These are phyloP conservation scores for Norana najaformis DNA, from an alignment of 2,888 invertebrate species.

Conservation along the genomic window DNA sequence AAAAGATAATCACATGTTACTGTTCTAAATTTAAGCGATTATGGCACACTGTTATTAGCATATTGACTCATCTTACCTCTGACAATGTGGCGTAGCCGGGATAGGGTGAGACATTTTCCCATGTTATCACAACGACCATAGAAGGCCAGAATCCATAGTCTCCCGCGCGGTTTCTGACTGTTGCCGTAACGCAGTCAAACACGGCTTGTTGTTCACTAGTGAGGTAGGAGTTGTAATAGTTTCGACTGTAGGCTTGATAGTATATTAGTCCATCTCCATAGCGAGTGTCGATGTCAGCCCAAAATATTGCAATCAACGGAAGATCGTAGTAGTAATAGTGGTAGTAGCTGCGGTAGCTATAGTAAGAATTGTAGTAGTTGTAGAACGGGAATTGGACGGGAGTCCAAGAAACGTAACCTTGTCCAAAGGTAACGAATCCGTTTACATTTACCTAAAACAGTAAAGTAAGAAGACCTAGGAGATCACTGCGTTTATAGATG, in stretches of 20 bases:
- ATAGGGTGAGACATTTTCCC: conserved; percentile 28
- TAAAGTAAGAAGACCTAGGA: background rate
- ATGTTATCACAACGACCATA: conserved; percentile 31
- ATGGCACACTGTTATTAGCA: background rate
- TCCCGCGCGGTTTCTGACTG: background rate
- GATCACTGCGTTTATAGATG: too few species aligned
- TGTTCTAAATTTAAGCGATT: background rate
- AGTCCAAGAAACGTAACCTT: background rate
- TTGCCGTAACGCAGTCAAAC: conserved; percentile 7
- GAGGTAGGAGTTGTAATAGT: background rate
- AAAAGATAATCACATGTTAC: background rate
- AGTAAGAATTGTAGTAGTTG: background rate
- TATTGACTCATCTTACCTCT: background rate
- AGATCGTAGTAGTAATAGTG: background rate
- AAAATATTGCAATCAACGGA: conserved; percentile 27
- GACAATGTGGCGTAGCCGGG: background rate
- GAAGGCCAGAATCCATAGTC: conserved; percentile 29
- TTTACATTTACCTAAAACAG: conserved; percentile 30
- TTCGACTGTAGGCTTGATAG: conserved; percentile 31
- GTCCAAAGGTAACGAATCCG: conserved; percentile 32
- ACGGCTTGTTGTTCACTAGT: background rate
- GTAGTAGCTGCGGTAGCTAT: background rate
- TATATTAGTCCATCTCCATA: conserved; percentile 19
- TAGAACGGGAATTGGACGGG: background rate
- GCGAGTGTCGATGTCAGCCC: conserved; percentile 30